Evolutionary conservation across 2,113 vertebrate species (phyloP).

Genomic region (Anolis carolinensis): DNA sequence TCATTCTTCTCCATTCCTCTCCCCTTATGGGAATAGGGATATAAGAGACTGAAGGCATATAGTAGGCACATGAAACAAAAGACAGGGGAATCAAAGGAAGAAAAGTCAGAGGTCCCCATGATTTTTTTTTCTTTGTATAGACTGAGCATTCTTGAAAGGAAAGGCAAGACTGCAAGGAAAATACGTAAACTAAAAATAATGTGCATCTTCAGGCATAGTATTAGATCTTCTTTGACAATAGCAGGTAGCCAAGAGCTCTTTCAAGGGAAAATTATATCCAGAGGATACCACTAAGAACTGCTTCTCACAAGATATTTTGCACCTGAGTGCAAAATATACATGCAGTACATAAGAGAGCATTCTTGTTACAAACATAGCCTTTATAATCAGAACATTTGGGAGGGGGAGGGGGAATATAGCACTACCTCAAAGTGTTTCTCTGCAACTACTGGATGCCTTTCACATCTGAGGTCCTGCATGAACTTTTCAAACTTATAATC

Average conservation of each 20-base stretch:
- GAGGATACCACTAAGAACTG: slow-evolving; percentile 11
- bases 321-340: neutral
- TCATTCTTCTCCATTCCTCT: slow-evolving; percentile 66
- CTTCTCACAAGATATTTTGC: slow-evolving; percentile 19
- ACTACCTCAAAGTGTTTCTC: neutral
- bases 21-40: slow-evolving; percentile 60
- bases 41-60: slow-evolving; percentile 37
- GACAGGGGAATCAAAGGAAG: slow-evolving; percentile 29
- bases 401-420: too few relatives aligned
- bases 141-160: slow-evolving; percentile 37
- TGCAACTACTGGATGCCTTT: neutral
- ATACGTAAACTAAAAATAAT: slow-evolving; percentile 49
- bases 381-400: slow-evolving; percentile 43
- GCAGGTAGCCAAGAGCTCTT: slow-evolving; percentile 24
- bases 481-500: neutral
- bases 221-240: slow-evolving; percentile 24
- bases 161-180: neutral
- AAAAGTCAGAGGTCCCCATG: slow-evolving; percentile 41
- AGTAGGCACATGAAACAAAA: slow-evolving; percentile 5
- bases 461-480: neutral
- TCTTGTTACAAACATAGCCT: slow-evolving; percentile 62
- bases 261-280: slow-evolving; percentile 15
- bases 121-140: neutral
- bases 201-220: neutral
- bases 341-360: slow-evolving; percentile 12